Conservation (phyloP, 2,797 vertebrate species). For the Trichosurus vulpecula region DNA sequence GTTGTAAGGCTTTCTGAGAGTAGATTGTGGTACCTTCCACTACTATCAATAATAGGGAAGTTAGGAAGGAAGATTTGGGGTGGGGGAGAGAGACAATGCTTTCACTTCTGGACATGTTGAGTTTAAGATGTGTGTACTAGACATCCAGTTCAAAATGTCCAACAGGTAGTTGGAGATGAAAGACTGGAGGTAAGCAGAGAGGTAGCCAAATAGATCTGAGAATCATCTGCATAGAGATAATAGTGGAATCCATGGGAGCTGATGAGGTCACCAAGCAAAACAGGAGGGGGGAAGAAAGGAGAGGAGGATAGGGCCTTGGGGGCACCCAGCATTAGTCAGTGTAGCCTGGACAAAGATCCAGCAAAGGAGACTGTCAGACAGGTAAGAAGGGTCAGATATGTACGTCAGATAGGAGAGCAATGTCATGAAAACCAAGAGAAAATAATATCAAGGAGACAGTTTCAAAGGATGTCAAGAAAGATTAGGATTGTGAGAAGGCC, state of each 20-base stretch:
- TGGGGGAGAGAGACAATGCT: background rate
- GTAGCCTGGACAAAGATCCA: background rate
- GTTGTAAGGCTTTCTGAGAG: background rate
- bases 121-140: background rate
- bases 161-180: background rate
- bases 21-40: background rate
- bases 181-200: background rate
- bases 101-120: background rate
- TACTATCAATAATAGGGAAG: background rate
- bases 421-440: background rate
- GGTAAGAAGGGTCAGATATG: background rate
- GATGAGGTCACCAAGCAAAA: background rate
- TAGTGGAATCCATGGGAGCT: background rate
- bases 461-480: background rate
- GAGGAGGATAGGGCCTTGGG: background rate
- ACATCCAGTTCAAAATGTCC: background rate
- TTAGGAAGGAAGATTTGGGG: background rate
- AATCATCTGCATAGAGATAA: background rate
- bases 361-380: background rate
- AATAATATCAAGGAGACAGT: background rate
- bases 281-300: background rate
- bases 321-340: background rate
- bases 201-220: background rate
- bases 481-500: background rate
- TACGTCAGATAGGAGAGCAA: background rate